Evolutionary conservation across 53 echinoderm and acorn worm genomes (phyloP), one percentile per base, ranked within the genome.

Genomic region (Stichopus horrens): DNA sequence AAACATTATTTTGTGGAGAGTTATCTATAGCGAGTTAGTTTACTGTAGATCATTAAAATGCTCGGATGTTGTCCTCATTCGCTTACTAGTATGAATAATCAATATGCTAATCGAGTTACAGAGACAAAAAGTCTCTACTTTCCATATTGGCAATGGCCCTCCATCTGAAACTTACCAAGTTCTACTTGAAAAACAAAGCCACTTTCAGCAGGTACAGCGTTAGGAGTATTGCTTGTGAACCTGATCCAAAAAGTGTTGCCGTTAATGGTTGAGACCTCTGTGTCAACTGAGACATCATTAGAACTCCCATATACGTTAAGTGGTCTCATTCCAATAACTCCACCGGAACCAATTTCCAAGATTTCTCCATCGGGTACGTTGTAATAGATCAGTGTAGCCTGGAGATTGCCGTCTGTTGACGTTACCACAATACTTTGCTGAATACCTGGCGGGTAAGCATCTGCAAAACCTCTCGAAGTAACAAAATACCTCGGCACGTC

Each of bases 181-280:
- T 71, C 18, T 71, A 71, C 18, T 71, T 71, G 37, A 37, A 71
- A 71, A 7, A 71, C 71, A 19, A 71, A 71, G 14, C 71, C 71
- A 18, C 71, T 71, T n/a, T 5, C 6, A 0, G 0, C 71, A 13
- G 71, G 20, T 19, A 14, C 0, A 3, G 71, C 18, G 19, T 0
- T 68, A 16, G 14, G 16, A 68, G 53, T 11, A 52, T n/a, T 79
- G 11, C 55, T 54, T 7, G 5, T 54, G 54, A 79, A 79, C 4
- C 21, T 54, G 14, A 79, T 21, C 79, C 79, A 79, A 37, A 79
- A 54, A 53, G 79, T 79, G 13, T 79, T 53, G 18, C 79, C 79
- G 11, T 7, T 6, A 14, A 79, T 54, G 52, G 5, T 7, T 53
- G 55, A 14, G 7, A 8, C 16, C 16, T 4, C 16, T 68, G 71